Evolutionary conservation across 2,888 invertebrate species (phyloP).

Genomic region (Ichneumoninae sp.): DNA sequence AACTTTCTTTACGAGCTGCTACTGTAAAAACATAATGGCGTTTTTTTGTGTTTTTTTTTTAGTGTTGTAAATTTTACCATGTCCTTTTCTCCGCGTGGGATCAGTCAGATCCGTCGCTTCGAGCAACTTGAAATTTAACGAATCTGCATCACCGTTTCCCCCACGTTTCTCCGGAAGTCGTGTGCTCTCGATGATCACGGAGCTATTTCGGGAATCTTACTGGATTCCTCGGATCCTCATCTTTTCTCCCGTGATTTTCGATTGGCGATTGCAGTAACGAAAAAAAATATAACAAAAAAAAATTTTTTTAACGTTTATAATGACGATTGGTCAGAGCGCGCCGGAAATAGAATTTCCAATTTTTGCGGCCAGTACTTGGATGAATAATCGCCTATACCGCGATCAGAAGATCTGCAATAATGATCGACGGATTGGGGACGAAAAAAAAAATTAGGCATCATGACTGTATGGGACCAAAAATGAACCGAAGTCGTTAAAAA

Average conservation of each 20-base stretch:
- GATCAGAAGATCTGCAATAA: no score
- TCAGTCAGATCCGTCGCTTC: background rate
- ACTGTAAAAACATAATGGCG: no score
- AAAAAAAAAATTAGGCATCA: no score
- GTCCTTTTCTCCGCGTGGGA: background rate
- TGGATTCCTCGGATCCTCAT: conserved; percentile 44
- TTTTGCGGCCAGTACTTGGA: no score
- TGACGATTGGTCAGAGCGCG: background rate
- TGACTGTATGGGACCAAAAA: no score
- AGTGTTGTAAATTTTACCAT: background rate
- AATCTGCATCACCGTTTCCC: conserved; percentile 2
- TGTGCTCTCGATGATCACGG: conserved; percentile 66
- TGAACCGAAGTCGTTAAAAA: background rate
- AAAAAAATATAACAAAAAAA: background rate
- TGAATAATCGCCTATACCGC: no score
- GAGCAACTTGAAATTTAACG: background rate
- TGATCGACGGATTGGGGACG: no score
- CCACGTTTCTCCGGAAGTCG: conserved; percentile 64
- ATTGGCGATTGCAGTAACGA: conserved; percentile 1
- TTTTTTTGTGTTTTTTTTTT: background rate
- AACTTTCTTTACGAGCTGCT: no score
- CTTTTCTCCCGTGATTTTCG: conserved; percentile 10
- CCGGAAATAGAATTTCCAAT: background rate
- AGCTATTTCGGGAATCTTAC: conserved; percentile 71
- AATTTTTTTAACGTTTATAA: background rate